Conservation (phyloP, 2,113 vertebrate species). For the Ceuthmochares aereus region DNA sequence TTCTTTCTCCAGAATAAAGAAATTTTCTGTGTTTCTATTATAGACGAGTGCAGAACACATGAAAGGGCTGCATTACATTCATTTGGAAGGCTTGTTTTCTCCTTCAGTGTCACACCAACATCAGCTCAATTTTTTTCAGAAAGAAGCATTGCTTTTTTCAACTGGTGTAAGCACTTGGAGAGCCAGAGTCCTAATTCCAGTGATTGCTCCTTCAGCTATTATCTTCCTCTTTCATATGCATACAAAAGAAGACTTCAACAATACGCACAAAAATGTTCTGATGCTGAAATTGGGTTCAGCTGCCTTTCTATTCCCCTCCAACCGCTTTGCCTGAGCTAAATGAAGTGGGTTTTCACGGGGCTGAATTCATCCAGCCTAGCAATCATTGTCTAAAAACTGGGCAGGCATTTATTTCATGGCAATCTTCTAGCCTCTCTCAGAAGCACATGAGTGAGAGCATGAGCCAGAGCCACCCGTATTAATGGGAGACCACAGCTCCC, state of each 20-base stretch:
- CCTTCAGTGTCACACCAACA: background rate
- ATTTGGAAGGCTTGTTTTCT: background rate
- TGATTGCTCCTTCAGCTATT: background rate
- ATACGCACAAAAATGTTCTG: background rate
- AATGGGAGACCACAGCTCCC: background rate
- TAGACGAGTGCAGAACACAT: background rate
- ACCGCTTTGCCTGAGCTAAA: rapidly evolving
- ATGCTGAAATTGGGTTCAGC: background rate
- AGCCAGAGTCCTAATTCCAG: background rate
- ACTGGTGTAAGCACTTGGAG: background rate
- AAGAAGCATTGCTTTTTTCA: background rate
- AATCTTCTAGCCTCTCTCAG: background rate
- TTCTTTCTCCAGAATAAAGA: background rate
- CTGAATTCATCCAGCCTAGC: background rate
- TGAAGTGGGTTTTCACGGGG: background rate
- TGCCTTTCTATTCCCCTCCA: background rate
- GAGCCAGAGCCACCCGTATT: background rate
- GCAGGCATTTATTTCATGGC: background rate
- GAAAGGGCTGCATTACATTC: background rate
- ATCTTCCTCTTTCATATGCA: background rate
- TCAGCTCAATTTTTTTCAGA: background rate
- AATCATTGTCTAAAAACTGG: background rate
- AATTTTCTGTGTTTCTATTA: background rate
- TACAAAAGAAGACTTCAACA: background rate
- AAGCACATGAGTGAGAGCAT: background rate